A percentile compares a stretch with the other conserved stretches of the same genome.
These are phyloP conservation scores for Stictocephala bisonia DNA, from an alignment of 2,888 invertebrate species.

Conservation along the genomic window DNA sequence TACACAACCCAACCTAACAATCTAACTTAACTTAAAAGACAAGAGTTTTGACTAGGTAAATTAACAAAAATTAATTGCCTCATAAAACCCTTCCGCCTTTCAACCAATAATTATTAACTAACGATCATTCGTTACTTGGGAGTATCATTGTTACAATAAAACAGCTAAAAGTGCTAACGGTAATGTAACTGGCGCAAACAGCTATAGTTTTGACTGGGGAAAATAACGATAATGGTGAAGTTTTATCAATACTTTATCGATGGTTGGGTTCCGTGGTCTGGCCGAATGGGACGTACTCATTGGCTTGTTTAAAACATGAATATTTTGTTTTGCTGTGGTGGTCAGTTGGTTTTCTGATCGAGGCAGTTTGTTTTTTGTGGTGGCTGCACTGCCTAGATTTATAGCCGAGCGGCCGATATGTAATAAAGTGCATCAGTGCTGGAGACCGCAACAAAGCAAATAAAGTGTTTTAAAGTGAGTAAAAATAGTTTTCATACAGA, in stretches of 20 bases:
- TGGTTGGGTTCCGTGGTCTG: background rate
- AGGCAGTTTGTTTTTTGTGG: slow-evolving; percentile 33
- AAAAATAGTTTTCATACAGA: slow-evolving; percentile 39
- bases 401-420: background rate
- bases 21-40: no score
- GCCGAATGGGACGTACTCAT: background rate
- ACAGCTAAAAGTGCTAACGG: no score
- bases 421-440: slow-evolving; percentile 9
- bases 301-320: slow-evolving; percentile 31
- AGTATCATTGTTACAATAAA: no score
- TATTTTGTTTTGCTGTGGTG: slow-evolving; percentile 32
- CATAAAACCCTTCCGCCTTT: no score
- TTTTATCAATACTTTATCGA: slow-evolving; percentile 30
- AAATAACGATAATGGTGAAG: no score
- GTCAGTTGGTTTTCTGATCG: background rate
- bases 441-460: slow-evolving; percentile 26
- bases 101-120: no score
- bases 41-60: no score
- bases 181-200: no score
- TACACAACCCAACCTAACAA: no score
- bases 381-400: background rate
- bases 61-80: no score
- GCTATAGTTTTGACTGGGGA: no score
- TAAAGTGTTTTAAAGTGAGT: background rate
- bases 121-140: no score